These are phyloP conservation scores for Ploceus nigricollis DNA, from an alignment of 2,113 vertebrate genomes.

Conservation along the genomic window DNA sequence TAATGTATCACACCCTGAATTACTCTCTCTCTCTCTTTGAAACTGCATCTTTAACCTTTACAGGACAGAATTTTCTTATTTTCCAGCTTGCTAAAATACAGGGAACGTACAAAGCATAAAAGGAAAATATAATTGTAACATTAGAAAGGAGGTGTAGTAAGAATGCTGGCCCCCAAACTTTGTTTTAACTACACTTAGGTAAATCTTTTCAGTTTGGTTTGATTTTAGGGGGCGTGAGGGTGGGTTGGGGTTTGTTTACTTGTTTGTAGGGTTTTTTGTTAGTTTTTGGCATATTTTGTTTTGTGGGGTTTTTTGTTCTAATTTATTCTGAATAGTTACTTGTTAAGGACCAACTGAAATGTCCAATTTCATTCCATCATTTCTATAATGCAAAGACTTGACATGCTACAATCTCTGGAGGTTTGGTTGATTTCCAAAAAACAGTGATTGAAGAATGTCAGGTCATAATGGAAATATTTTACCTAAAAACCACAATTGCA, in stretches of 20 bases:
- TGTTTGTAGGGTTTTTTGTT: neutral
- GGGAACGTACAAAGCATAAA: neutral
- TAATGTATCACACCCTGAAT: neutral
- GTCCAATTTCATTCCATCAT: neutral
- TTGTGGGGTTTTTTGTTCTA: neutral
- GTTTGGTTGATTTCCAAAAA: neutral
- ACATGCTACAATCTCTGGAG: neutral
- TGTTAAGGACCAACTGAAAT: neutral
- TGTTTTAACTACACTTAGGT: neutral
- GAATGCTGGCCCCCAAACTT: neutral
- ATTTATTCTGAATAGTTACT: neutral
- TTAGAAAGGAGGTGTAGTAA: neutral
- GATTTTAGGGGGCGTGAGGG: fast-evolving
- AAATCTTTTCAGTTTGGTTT: neutral
- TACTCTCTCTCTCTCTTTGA: neutral
- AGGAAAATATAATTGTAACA: neutral
- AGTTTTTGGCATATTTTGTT: neutral
- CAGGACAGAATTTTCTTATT: neutral
- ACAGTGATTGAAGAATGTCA: neutral
- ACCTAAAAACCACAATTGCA: neutral
- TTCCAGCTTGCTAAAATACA: neutral
- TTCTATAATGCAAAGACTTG: neutral
- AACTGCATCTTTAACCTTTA: neutral
- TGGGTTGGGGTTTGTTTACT: neutral
- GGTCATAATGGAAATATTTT: neutral